These are phyloP conservation scores for Deilephila porcellus DNA, from an alignment of 2,888 invertebrate species.

Conservation along the genomic window DNA sequence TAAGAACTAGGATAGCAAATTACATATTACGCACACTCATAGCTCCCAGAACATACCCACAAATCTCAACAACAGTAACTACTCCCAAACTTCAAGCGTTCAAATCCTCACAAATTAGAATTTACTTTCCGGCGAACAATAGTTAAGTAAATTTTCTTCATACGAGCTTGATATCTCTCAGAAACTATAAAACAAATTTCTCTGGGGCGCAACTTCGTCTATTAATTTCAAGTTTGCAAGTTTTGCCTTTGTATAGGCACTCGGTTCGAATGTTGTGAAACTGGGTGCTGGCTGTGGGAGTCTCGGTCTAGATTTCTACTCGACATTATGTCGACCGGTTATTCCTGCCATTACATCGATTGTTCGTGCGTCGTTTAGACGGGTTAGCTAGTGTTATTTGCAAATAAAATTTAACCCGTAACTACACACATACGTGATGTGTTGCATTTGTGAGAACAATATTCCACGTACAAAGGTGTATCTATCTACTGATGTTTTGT, in stretches of 20 bases:
- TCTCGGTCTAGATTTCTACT: conserved; percentile 49
- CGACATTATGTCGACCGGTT: conserved; percentile 48
- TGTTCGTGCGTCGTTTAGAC: conserved; percentile 5
- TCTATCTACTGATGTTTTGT: too few relatives aligned
- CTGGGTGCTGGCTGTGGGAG: conserved; percentile 51
- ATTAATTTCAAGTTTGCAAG: conserved; percentile 33
- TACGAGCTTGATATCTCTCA: conserved; percentile 22
- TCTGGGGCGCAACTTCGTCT: conserved; percentile 31
- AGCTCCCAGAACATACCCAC: not conserved
- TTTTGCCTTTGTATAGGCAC: conserved; percentile 34
- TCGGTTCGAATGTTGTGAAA: conserved; percentile 32
- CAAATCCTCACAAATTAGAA: conserved; percentile 20
- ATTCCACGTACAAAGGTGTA: too few relatives aligned
- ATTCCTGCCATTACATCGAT: conserved; percentile 32
- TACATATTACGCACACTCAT: not conserved
- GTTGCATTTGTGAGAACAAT: too few relatives aligned
- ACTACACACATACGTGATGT: too few relatives aligned
- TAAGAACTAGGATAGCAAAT: not conserved
- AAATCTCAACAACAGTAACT: not conserved
- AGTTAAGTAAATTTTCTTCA: conserved; percentile 23
- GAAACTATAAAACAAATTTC: conserved; percentile 35
- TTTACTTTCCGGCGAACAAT: conserved; percentile 21
- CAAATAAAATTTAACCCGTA: not conserved
- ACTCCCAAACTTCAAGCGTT: not conserved
- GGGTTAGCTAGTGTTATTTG: not conserved